Evolutionary conservation across 1,140 invertebrate species (phyloP).

Genomic region (Drosophila miranda): DNA sequence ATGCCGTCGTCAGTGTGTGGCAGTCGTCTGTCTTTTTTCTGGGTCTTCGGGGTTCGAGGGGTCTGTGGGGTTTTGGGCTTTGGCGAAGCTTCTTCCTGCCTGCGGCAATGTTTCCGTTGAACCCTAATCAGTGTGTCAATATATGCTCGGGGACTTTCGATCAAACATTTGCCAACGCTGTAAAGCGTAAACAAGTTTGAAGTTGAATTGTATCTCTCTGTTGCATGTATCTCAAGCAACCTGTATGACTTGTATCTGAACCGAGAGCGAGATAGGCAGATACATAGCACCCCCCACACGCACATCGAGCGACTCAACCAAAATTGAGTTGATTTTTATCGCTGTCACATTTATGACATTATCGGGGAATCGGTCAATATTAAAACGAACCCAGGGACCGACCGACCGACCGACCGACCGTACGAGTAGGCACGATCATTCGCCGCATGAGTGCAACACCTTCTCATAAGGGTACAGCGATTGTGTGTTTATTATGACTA

Average conservation of each 20-base stretch:
- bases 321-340: constrained; percentile 75
- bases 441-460: constrained; percentile 57
- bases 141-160: constrained; percentile 37
- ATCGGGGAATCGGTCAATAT: constrained; percentile 66
- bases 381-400: constrained; percentile 44
- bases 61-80: constrained; percentile 14
- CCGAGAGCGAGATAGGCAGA: constrained; percentile 1
- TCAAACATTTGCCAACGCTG: constrained; percentile 66
- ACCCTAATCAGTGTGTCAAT: constrained; percentile 66
- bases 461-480: constrained; percentile 35
- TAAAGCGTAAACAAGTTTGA: constrained; percentile 60
- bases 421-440: constrained; percentile 12
- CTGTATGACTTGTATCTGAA: constrained; percentile 15
- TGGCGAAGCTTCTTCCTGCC: constrained; percentile 53
- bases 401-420: no score
- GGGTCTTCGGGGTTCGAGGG: no score
- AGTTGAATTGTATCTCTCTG: constrained; percentile 38
- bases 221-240: constrained; percentile 28
- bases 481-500: constrained; percentile 69
- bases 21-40: constrained; percentile 8
- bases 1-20: constrained; percentile 11
- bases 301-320: constrained; percentile 11
- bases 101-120: constrained; percentile 56
- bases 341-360: constrained; percentile 81
- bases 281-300: constrained; percentile 2